These are phyloP conservation scores for Salvelinus sp. DNA, from an alignment of 2,113 vertebrate species.

Conservation along the genomic window DNA sequence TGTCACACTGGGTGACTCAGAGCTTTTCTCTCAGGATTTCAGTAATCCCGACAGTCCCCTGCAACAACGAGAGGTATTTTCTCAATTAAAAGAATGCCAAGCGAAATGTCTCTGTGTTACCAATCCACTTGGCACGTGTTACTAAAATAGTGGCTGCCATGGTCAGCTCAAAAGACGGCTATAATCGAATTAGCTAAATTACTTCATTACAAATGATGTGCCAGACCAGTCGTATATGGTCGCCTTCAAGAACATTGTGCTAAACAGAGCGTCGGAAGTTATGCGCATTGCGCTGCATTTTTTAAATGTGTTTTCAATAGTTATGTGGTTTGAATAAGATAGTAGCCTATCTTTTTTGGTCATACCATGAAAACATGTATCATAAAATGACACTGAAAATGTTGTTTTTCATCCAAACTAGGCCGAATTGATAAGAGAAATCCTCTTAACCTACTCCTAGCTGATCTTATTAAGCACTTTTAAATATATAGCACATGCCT, in stretches of 20 bases:
- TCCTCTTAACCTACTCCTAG: constrained; percentile 44
- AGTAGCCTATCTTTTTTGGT: too few relatives aligned
- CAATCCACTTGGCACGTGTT: constrained; percentile 39
- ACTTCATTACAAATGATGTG: constrained; percentile 51
- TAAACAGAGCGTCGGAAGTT: neutral
- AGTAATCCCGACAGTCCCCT: constrained; percentile 64
- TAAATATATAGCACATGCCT: constrained; percentile 24
- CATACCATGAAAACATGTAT: too few relatives aligned
- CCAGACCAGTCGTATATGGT: neutral
- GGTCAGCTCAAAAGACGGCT: constrained; percentile 43
- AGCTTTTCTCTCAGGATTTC: constrained; percentile 50
- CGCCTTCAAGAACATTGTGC: neutral
- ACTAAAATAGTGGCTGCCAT: constrained; percentile 16
- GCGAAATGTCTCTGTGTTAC: constrained; percentile 31
- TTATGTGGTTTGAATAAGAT: too few relatives aligned
- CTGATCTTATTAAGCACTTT: constrained; percentile 34
- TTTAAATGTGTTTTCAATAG: neutral
- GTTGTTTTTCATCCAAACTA: too few relatives aligned
- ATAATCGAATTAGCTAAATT: constrained; percentile 55
- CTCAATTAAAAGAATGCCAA: constrained; percentile 34
- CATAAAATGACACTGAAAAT: too few relatives aligned
- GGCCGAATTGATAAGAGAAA: neutral
- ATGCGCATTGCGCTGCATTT: neutral
- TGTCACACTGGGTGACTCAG: constrained; percentile 33
- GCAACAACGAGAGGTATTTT: constrained; percentile 59